Conservation (phyloP, 37 sponge, comb jelly and placozoan genomes). For the Haliclona indistincta region DNA sequence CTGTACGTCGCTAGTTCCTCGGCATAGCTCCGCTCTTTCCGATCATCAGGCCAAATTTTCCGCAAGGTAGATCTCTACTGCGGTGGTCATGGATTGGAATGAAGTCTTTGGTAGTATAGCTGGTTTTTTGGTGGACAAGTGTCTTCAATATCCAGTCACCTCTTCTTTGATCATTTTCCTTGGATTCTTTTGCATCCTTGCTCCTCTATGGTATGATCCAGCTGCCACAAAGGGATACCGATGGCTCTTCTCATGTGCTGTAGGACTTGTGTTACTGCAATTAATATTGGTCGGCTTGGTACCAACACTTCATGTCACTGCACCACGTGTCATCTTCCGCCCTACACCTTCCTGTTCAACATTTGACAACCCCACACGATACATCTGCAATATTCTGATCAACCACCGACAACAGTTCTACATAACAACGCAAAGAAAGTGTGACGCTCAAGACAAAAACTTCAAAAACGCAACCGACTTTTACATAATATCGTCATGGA, state of each 20-base stretch:
- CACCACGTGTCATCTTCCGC: constrained; percentile 1
- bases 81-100: not conserved
- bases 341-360: constrained; percentile 9
- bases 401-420: not conserved
- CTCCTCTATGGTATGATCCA: not conserved
- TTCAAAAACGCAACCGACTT: constrained; percentile 3
- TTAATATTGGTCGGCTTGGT: not conserved
- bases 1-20: no score
- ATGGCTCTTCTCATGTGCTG: not conserved
- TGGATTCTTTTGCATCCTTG: constrained; percentile 2
- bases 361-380: constrained; percentile 1
- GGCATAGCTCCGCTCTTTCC: no score
- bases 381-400: not conserved
- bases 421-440: not conserved
- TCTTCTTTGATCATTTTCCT: not conserved
- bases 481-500: constrained; percentile 6
- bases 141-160: constrained; percentile 14
- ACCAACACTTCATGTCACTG: not conserved
- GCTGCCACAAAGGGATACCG: not conserved
- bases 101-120: not conserved
- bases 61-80: not conserved
- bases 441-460: not conserved
- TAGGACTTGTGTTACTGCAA: no score
- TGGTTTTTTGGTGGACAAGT: constrained; percentile 1
- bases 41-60: no score